These are phyloP conservation scores for Latheticus oryzae DNA, from an alignment of 2,888 invertebrate genomes.

Conservation along the genomic window DNA sequence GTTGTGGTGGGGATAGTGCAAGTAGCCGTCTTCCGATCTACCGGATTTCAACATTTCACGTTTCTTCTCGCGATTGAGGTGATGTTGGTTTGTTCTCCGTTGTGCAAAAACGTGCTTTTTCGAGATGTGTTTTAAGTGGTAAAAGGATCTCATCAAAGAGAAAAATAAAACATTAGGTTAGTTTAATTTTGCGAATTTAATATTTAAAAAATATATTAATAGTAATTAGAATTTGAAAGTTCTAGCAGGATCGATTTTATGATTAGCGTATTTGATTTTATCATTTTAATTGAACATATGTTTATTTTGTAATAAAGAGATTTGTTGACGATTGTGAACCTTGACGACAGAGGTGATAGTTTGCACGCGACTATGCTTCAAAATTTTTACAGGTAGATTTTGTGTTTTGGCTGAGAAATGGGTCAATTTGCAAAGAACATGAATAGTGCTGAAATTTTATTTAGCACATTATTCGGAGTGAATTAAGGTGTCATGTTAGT, in stretches of 20 bases:
- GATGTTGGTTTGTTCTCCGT: conserved; percentile 29
- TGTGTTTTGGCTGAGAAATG: no score
- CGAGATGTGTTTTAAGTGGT: no score
- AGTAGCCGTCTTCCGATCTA: conserved; percentile 19
- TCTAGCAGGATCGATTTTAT: not conserved
- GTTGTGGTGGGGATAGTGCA: conserved; percentile 22
- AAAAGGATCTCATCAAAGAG: no score
- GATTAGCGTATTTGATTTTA: not conserved
- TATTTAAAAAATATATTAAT: no score
- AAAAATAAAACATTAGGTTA: no score
- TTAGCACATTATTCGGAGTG: no score
- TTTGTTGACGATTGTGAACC: no score
- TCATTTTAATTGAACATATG: conserved; percentile 12
- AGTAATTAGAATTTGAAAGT: conserved; percentile 7
- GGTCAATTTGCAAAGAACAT: no score
- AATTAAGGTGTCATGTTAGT: no score
- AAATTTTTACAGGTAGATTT: no score
- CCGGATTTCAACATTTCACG: conserved; percentile 34
- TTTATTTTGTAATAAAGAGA: conserved; percentile 1
- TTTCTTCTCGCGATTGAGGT: conserved; percentile 27
- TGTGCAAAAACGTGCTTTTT: not conserved
- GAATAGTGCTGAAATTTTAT: no score
- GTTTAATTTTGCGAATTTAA: no score
- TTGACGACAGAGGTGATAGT: not conserved
- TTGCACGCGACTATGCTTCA: conserved; percentile 5